Base-by-base conservation (phyloP, 2,888 invertebrate species). In the Agonopterix heracliana region DNA sequence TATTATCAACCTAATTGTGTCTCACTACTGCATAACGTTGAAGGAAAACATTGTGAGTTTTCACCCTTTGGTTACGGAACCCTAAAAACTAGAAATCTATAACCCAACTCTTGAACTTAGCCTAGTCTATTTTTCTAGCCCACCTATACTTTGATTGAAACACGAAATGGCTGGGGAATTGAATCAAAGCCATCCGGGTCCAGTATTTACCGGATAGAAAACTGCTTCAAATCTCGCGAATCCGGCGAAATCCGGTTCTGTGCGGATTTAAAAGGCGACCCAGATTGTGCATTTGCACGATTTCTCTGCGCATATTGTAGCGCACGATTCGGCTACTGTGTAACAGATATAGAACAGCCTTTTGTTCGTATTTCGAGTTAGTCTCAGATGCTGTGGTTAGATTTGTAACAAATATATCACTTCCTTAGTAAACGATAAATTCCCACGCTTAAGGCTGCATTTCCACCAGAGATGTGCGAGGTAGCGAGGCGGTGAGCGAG, bases 161-260 rank as follows among this genome's bases (percentile, higher is more conserved):
- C 9, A 10, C 38, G 9, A 38, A 38, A 38, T 5, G n/a, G 26
- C 26, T 7, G 26, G 26, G 26, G 38, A 38, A 38, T 38, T 38
- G 38, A 38, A 38, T 38, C 38, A 55, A 54, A 60, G 54, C 61
- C 60, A 54, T 61, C 53, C 50, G 59, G 49, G 62, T 61, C 64
- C 61, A 52, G 68, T 65, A 67, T 68, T 70, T 67, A 68, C 64
- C 60, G 63, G 66, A 69, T 67, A 59, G 59, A 68, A 65, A 66
- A 63, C 56, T 50, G 64, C 66, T 70, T 68, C 68, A 67, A 43
- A 50, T 35, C 44, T 53, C 42, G 13, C 34, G 54, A 54, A 35
- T 45, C 56, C 41, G 7, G 46, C 48, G 17, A 47, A 54, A 35
- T 46, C 56, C 43, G 9, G 46, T 50, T 41, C 48, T 13, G 42